Conservation (phyloP, 2,113 vertebrate genomes). For the Mixornis gularis region DNA sequence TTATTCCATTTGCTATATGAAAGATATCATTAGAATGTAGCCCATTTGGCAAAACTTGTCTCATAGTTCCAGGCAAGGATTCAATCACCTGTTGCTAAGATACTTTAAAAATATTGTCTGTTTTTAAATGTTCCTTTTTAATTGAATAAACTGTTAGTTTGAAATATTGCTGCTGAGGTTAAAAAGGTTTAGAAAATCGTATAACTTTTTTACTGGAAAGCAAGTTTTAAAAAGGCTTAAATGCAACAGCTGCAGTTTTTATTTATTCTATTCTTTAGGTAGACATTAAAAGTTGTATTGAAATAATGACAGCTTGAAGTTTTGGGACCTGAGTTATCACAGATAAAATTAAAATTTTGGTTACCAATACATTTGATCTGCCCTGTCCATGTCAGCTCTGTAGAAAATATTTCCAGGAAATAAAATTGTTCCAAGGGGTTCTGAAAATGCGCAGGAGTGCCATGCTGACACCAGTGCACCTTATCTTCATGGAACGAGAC, state of each 20-base stretch:
- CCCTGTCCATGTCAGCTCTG: background rate
- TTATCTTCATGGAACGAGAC: background rate
- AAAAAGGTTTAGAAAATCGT: slow-evolving; percentile 61
- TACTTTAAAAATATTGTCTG: slow-evolving; percentile 84
- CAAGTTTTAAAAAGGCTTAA: slow-evolving; percentile 37
- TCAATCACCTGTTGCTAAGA: slow-evolving; percentile 85
- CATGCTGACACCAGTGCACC: background rate
- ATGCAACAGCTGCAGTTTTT: slow-evolving; percentile 34
- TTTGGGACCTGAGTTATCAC: background rate
- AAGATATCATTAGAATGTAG: slow-evolving; percentile 74
- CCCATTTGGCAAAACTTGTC: slow-evolving; percentile 71
- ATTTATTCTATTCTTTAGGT: slow-evolving; percentile 4
- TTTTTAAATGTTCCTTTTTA: slow-evolving; percentile 73
- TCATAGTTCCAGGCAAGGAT: slow-evolving; percentile 74
- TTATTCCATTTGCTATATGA: slow-evolving; percentile 78
- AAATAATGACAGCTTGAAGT: background rate
- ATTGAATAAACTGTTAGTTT: slow-evolving; percentile 76
- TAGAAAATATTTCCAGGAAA: background rate
- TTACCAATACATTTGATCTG: background rate
- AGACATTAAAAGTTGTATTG: background rate
- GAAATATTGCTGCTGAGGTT: slow-evolving; percentile 70
- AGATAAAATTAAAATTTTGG: background rate
- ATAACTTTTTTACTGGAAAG: slow-evolving; percentile 40
- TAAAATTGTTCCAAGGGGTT: background rate
- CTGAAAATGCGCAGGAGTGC: background rate